phyloP scores from a whole-genome alignment of 2,113 vertebrate genomes.

The Chloropsis hardwickii region DNA sequence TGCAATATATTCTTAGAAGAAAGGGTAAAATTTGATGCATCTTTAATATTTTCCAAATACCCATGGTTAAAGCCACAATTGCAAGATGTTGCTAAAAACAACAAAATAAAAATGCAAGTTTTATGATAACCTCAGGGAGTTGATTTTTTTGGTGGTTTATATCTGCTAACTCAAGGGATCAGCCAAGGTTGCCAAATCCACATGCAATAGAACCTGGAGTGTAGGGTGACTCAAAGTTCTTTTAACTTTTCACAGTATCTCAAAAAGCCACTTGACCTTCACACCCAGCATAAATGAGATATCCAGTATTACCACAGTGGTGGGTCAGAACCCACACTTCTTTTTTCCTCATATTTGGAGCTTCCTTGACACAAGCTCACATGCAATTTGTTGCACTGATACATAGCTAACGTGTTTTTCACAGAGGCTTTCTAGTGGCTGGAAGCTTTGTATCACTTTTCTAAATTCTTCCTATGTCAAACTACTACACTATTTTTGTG shows the following conservation, averaged over 20 bases:
- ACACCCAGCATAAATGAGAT: background rate
- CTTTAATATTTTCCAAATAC: background rate
- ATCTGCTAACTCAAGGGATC: rapidly evolving
- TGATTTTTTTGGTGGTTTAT: background rate
- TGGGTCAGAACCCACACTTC: rapidly evolving
- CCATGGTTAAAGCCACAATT: background rate
- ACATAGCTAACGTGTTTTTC: background rate
- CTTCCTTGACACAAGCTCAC: background rate
- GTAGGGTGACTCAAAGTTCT: rapidly evolving
- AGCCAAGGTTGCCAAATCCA: background rate
- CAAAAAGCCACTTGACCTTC: background rate
- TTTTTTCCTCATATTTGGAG: background rate
- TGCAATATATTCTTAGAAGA: background rate
- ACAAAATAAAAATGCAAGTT: background rate
- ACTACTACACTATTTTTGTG: too few species aligned
- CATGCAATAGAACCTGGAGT: rapidly evolving
- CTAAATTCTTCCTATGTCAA: too few species aligned
- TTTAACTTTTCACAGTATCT: background rate
- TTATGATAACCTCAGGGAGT: rapidly evolving
- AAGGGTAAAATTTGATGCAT: rapidly evolving
- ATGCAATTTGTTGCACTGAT: too few species aligned
- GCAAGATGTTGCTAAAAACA: background rate
- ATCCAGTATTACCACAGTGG: rapidly evolving
- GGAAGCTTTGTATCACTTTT: too few species aligned
- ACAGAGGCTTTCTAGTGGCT: too few species aligned